Evolutionary conservation across 2,113 vertebrate species (phyloP).

Genomic region (Hassar affinis): DNA sequence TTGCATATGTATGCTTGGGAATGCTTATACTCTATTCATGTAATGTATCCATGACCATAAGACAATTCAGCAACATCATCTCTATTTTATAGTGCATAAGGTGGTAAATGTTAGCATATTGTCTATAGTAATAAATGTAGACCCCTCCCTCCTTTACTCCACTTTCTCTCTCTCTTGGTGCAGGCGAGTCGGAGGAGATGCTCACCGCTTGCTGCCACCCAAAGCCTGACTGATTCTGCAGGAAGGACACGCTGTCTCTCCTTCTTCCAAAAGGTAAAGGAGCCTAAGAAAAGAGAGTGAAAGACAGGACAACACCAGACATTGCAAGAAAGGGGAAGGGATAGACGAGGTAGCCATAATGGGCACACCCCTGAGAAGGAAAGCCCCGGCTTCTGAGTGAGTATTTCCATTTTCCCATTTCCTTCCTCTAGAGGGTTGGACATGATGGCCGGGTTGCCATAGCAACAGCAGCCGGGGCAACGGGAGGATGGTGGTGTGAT

Average conservation of each 20-base stretch:
- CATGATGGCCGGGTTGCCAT: constrained; percentile 54
- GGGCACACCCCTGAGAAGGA: constrained; percentile 53
- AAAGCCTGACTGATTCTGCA: constrained; percentile 36
- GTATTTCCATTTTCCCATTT: constrained; percentile 51
- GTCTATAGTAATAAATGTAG: constrained; percentile 45
- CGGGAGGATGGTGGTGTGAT: constrained; percentile 33
- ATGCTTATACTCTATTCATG: not conserved
- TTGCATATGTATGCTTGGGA: not conserved
- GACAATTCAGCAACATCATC: not conserved
- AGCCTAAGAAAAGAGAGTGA: constrained; percentile 7
- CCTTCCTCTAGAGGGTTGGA: constrained; percentile 43
- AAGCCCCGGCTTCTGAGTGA: constrained; percentile 53
- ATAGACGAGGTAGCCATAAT: constrained; percentile 44
- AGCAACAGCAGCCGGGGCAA: constrained; percentile 51
- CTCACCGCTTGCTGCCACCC: constrained; percentile 27
- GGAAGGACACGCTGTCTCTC: constrained; percentile 31
- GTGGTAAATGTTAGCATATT: constrained; percentile 25
- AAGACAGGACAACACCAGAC: constrained; percentile 8
- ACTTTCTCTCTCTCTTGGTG: constrained; percentile 41
- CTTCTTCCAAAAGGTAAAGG: constrained; percentile 24
- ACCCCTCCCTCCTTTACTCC: constrained; percentile 45
- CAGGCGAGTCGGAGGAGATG: constrained; percentile 47
- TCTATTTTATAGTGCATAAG: not conserved
- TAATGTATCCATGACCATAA: not conserved
- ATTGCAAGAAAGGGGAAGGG: not conserved